These are phyloP conservation scores for Sebastes vulpes DNA, from an alignment of 2,797 vertebrate species.

Conservation along the genomic window DNA sequence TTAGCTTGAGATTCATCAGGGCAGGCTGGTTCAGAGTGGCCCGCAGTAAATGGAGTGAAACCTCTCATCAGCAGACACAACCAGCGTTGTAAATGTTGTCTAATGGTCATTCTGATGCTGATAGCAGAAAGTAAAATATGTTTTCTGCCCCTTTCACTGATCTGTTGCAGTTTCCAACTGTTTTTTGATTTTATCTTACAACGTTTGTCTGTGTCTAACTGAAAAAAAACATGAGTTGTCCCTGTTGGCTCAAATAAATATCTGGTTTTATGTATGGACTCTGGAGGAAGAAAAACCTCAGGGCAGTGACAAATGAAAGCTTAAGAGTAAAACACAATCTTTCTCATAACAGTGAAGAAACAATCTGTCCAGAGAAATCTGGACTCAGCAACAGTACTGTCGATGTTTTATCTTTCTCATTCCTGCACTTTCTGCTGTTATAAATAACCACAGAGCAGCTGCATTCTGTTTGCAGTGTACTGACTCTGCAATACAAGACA, in stretches of 20 bases:
- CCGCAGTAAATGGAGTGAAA: slow-evolving; percentile 54
- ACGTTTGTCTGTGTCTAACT: neutral
- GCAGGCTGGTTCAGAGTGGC: slow-evolving; percentile 39
- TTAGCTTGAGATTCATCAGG: slow-evolving; percentile 50
- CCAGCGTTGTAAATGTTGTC: slow-evolving; percentile 26
- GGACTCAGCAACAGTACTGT: slow-evolving; percentile 1
- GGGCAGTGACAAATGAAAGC: slow-evolving; percentile 21
- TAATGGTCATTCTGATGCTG: slow-evolving; percentile 32
- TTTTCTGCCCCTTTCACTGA: neutral
- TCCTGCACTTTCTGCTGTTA: slow-evolving; percentile 5
- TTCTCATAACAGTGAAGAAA: neutral
- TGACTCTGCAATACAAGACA: slow-evolving; percentile 25
- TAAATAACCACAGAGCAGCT: slow-evolving; percentile 36
- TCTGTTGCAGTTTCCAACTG: neutral
- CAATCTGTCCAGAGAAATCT: neutral
- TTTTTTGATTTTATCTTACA: neutral
- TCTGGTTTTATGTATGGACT: neutral
- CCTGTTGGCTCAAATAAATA: slow-evolving; percentile 7
- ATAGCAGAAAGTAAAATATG: slow-evolving; percentile 2
- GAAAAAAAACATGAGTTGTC: neutral
- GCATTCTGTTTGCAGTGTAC: neutral
- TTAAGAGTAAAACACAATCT: neutral
- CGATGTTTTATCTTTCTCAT: slow-evolving; percentile 12
- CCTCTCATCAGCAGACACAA: slow-evolving; percentile 42
- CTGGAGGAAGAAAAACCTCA: neutral